These are phyloP conservation scores for Drosophila lacicola DNA, from an alignment of 2,888 invertebrate genomes.

Conservation along the genomic window DNA sequence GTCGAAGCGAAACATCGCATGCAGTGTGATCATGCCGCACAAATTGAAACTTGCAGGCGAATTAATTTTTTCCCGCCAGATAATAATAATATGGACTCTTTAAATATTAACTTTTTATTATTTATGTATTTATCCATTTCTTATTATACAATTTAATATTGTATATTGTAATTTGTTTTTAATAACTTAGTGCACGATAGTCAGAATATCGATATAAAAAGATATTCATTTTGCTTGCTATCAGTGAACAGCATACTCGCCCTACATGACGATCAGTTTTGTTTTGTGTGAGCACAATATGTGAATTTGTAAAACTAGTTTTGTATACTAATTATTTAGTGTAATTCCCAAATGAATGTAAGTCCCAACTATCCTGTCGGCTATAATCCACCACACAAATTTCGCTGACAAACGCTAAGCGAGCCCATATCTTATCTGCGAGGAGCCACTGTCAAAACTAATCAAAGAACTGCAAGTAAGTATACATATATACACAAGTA, in stretches of 20 bases:
- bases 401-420: not conserved
- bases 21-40: too few species aligned
- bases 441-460: slow-evolving; percentile 27
- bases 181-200: too few species aligned
- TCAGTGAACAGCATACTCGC: slow-evolving; percentile 32
- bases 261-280: slow-evolving; percentile 28
- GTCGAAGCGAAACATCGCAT: not conserved
- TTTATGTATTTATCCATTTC: too few species aligned
- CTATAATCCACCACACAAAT: not conserved
- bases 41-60: too few species aligned
- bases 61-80: too few species aligned
- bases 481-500: slow-evolving; percentile 4
- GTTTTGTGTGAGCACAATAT: slow-evolving; percentile 28
- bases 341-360: slow-evolving; percentile 22
- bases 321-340: slow-evolving; percentile 7
- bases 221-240: not conserved
- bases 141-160: too few species aligned
- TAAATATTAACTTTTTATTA: too few species aligned
- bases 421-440: slow-evolving; percentile 56
- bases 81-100: too few species aligned
- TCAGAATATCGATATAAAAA: too few species aligned
- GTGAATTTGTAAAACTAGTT: slow-evolving; percentile 8
- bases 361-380: slow-evolving; percentile 24
- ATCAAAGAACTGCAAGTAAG: slow-evolving; percentile 30
- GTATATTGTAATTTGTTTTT: too few species aligned